phyloP scores from a whole-genome alignment of 2,797 vertebrate species.

The Enteromius paludinosus region DNA sequence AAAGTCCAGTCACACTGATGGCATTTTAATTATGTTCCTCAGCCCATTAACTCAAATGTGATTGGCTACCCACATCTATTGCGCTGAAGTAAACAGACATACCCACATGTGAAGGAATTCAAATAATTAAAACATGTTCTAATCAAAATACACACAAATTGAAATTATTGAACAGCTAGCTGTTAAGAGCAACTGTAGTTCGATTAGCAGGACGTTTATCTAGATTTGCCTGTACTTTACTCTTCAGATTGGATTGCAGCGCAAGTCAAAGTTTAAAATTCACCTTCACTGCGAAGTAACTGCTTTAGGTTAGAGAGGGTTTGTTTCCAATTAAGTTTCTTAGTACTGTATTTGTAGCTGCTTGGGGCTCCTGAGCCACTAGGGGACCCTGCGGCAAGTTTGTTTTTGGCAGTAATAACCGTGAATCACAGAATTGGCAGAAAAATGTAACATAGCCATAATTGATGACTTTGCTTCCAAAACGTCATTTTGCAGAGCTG shows the following conservation, averaged over 20 bases:
- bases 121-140: slow-evolving; percentile 56
- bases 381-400: background rate
- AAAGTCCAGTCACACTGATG: slow-evolving; percentile 69
- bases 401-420: slow-evolving; percentile 16
- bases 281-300: slow-evolving; percentile 27
- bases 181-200: slow-evolving; percentile 42
- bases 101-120: slow-evolving; percentile 45
- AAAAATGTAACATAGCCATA: background rate
- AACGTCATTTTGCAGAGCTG: background rate
- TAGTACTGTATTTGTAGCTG: background rate
- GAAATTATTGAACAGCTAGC: slow-evolving; percentile 46
- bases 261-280: slow-evolving; percentile 29
- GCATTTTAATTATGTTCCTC: slow-evolving; percentile 73
- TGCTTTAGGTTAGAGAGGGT: slow-evolving; percentile 30
- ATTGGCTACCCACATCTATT: slow-evolving; percentile 63
- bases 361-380: slow-evolving; percentile 12
- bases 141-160: slow-evolving; percentile 54
- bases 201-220: slow-evolving; percentile 39
- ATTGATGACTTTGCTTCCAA: slow-evolving; percentile 18
- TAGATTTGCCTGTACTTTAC: slow-evolving; percentile 17
- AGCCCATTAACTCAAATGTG: slow-evolving; percentile 63
- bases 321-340: slow-evolving; percentile 21
- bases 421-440: slow-evolving; percentile 14
- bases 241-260: slow-evolving; percentile 20
- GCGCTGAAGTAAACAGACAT: slow-evolving; percentile 59